Conservation (phyloP, 2,797 vertebrate species). For the Urophycis tenuis region DNA sequence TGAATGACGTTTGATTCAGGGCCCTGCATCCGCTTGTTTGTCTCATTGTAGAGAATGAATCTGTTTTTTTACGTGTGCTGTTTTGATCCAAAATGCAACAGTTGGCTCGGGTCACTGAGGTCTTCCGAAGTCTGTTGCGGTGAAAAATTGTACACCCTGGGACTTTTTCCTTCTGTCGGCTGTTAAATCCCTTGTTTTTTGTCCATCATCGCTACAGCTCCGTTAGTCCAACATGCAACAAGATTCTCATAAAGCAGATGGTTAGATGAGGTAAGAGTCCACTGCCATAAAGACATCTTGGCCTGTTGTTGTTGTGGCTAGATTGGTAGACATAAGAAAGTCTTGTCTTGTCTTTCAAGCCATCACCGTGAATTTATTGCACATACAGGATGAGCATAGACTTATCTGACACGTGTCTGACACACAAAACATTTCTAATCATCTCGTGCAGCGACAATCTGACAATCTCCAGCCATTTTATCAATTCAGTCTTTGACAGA, state of each 20-base stretch:
- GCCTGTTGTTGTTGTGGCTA: constrained; percentile 4
- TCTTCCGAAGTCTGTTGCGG: too few relatives aligned
- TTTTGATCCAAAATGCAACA: constrained; percentile 16
- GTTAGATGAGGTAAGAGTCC: constrained; percentile 11
- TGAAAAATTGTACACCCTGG: constrained; percentile 14
- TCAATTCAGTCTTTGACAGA: not conserved
- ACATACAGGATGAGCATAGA: not conserved
- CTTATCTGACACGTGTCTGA: constrained; percentile 4
- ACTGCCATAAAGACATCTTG: constrained; percentile 7
- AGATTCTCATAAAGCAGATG: constrained; percentile 12
- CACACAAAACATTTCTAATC: constrained; percentile 16
- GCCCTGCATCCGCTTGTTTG: too few relatives aligned
- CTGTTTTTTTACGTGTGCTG: not conserved
- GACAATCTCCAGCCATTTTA: constrained; percentile 9
- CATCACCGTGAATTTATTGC: not conserved
- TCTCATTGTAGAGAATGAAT: not conserved
- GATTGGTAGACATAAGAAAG: constrained; percentile 1
- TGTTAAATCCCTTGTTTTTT: constrained; percentile 32
- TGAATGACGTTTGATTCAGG: too few relatives aligned
- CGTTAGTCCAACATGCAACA: constrained; percentile 20
- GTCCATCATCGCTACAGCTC: constrained; percentile 22
- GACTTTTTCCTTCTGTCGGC: constrained; percentile 18
- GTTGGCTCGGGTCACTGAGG: constrained; percentile 14
- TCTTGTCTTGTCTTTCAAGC: not conserved
- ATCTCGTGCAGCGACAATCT: not conserved